Base-by-base conservation (phyloP, 2,888 invertebrate species). In the Lasioglossum calceatum region DNA sequence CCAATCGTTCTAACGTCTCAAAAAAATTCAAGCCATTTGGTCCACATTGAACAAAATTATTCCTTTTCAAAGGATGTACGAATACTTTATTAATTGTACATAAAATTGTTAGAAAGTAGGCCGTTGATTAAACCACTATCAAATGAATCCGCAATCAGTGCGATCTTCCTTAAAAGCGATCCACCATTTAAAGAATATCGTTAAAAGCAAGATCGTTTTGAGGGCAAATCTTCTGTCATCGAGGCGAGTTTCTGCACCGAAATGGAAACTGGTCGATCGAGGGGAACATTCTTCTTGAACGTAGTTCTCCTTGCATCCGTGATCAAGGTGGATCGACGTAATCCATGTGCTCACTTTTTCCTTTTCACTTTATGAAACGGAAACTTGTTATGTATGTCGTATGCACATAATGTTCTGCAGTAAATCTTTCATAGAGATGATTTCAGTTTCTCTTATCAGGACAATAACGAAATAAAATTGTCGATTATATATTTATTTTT, bases 281-380 rank as follows among this genome's bases (percentile, higher is more conserved):
- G 79, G 4, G 61, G 47, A 73, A 42, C 70, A 73, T 74, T 75
- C 64, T 32, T 81, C 54, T 71, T 77, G 61, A 75, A 84, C 79
- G 87, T 58, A 19, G 87, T 87, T 87, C 77, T 78, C 88, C 87
- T 87, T 88, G 88, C 70, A 44, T 74, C 70, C 73, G 73, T 47
- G 85, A 88, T 86, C 87, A 87, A 85, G 83, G 85, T 83, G 64
- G 81, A 83, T 82, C 78, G 70, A 86, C 47, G 84, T 86, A 80
- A 78, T 79, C 77, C 61, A 44, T 73, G 77, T 14, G 12, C n/a
- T 42, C 61, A 36, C n/a, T 54, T 39, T 77, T 77, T 42, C 36
- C 44, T 27, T 67, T 67, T 58, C 61, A n/a, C 67, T 19, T 39
- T 27, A 50, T 14, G 44, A 50, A 78, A 74, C 58, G 14, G 58